These are phyloP conservation scores for Imbricaverruca yamaguchii DNA, from an alignment of 2,888 invertebrate species.

Conservation along the genomic window DNA sequence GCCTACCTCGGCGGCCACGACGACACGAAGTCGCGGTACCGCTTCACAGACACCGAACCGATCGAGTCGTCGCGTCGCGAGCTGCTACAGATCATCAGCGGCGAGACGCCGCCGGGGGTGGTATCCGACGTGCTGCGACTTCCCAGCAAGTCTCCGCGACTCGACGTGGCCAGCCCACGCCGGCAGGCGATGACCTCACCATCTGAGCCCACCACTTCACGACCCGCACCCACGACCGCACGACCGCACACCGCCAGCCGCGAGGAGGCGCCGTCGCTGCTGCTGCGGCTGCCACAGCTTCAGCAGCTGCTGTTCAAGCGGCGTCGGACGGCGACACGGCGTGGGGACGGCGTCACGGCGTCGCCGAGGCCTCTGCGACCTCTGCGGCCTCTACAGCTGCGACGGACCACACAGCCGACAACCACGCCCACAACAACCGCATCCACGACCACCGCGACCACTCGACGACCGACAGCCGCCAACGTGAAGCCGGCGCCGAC, in stretches of 20 bases:
- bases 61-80: neutral
- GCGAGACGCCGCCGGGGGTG: neutral
- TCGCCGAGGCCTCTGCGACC: neutral
- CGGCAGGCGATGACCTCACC: no score
- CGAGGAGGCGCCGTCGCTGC: neutral
- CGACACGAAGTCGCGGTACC: neutral
- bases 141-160: no score
- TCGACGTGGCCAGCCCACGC: no score
- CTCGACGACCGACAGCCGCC: neutral
- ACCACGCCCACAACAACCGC: neutral
- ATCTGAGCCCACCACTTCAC: no score
- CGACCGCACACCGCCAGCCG: no score
- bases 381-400: neutral
- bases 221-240: no score
- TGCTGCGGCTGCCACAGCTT: neutral
- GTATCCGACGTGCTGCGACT: neutral
- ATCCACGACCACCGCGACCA: neutral
- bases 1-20: no score
- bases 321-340: neutral
- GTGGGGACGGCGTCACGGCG: no score
- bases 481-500: no score
- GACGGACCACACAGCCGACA: neutral
- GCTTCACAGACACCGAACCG: neutral
- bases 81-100: neutral
- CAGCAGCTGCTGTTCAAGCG: neutral